Conservation (phyloP, 2,888 invertebrate genomes). For the Sepioteuthis lessoniana region DNA sequence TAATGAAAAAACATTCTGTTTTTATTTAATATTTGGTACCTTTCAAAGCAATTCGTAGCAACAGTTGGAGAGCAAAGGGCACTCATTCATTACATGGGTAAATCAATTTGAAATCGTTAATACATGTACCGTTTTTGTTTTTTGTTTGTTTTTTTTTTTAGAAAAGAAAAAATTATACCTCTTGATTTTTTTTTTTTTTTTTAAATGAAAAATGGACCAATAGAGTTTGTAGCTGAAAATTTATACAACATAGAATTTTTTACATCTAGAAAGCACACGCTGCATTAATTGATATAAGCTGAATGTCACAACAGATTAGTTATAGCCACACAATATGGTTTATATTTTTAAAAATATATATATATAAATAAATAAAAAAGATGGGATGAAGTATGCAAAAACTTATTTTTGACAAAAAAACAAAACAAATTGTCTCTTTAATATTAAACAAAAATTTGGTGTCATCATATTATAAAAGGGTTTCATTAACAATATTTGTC, state of each 20-base stretch:
- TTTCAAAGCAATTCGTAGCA: conserved; percentile 9
- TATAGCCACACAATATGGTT: conserved; percentile 21
- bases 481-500: background rate
- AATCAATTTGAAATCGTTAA: background rate
- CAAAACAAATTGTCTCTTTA: background rate
- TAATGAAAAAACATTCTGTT: background rate
- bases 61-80: conserved; percentile 33
- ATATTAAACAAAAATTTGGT: background rate
- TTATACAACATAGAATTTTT: conserved; percentile 33
- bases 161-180: background rate
- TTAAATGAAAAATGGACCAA: background rate
- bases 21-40: background rate
- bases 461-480: background rate
- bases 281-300: background rate
- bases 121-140: background rate
- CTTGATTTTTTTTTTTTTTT: background rate
- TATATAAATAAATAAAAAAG: background rate
- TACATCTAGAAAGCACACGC: background rate
- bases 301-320: background rate
- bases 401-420: background rate
- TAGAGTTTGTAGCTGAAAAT: background rate
- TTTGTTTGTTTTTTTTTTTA: background rate
- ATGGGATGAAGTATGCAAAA: conserved; percentile 2
- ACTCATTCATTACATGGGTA: background rate
- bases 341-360: background rate